Base-by-base conservation (phyloP, 2,888 invertebrate species). In the Gari tellinella region DNA sequence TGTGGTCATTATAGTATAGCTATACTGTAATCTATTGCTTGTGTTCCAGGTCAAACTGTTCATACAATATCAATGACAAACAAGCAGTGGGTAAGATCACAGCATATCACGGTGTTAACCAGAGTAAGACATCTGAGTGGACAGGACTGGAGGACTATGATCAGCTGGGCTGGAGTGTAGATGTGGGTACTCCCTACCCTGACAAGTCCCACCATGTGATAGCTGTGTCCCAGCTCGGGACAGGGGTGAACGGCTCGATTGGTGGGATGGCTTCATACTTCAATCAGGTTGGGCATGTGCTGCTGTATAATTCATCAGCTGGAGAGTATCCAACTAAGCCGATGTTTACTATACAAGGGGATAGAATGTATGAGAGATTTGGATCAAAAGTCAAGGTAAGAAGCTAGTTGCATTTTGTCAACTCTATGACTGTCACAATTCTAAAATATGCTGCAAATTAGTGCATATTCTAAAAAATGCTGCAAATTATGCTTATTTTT, bases 321-420 rank as follows among this genome's bases (percentile, higher is more conserved):
- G 64, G 56, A 4, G 23, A 21, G 5, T 12, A 58, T 15, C 68
- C 65, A 4, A 15, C 40, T 17, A 41, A 43, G 15, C 15, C 37
- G 14, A 41, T 25, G 40, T 48, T 43, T 7, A 23, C 21, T 25
- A 81, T 82, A 38, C 66, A 70, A n/a, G 86, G 87, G 3, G 86
- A 88, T 53, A 82, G 86, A 48, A 56, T 68, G 15, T 82, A 62
- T 73, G 82, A 75, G 43, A 70, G 85, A 52, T 88, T 86, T 72
- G 88, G 88, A 5, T 64, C 65, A n/a, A 74, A 77, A 52, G 69
- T 88, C 12, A 79, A 76, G 83, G 88, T 87, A 65, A 40, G 19
- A 26, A 19, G 17, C 15, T 12, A 23, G 15, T 17, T 49, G 43
- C 5, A 43, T 25, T 14, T n/a, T n/a, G n/a, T n/a, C n/a, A n/a